Evolutionary conservation across 30 jellyfish, hydroid and myxozoan species (phyloP), one percentile per base, ranked within the genome.

Genomic region (Turritopsis dohrnii): DNA sequence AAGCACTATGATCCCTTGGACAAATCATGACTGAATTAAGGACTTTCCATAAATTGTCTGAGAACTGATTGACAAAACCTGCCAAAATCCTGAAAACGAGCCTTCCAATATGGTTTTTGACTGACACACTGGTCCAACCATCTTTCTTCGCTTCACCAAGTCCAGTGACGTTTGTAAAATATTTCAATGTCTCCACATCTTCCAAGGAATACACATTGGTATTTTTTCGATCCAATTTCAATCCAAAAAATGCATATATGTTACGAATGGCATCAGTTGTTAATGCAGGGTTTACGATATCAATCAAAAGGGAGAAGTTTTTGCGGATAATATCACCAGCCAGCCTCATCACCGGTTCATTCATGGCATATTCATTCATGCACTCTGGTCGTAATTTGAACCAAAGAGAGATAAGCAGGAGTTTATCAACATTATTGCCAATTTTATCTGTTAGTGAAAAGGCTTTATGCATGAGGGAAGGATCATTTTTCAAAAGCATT

Each of bases 21-120:
- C 77, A 69, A 69, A 69, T 69, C 30, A n/a, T 27, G 19, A 69
- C 28, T 23, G 77, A 69, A 69, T n/a, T 69, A 69, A 69, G 77
- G 0, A n/a, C 30, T n/a, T n/a, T 23, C 30, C 77, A 23, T n/a
- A 69, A n/a, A 23, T 23, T n/a, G 16, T 69, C 0, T 9, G 9
- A 8, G 28, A 69, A 69, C 77, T 69, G 16, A 69, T 9, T 27
- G 28, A 27, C 30, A 23, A 69, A 69, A 69, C 30, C 77, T 69
- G 9, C 30, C 77, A 69, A 69, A 69, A 69, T 69, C 28, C 22
- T n/a, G 30, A 69, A 69, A n/a, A 69, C 9, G 8, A 69, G 31
- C 30, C 19, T 69, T 1, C 22, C 77, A 69, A 69, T 27, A 19
- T n/a, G 30, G 19, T 69, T 69, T 27, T 21, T 9, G 28, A 69